phyloP scores from a whole-genome alignment of 64 coral and sea anemone species.

The Montipora sp. region DNA sequence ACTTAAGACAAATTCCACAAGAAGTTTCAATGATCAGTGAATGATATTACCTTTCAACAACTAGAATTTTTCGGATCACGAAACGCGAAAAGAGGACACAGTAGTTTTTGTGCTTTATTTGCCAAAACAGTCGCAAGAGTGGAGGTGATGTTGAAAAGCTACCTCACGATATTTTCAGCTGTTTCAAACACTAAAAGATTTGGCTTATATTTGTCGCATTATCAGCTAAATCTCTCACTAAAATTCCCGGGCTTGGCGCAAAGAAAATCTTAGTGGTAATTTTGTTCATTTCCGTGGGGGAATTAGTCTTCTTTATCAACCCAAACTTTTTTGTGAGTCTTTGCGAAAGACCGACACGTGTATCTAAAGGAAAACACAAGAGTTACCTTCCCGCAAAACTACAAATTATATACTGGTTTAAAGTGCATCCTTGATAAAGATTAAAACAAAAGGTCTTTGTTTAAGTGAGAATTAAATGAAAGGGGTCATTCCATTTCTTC shows the following conservation, averaged over 20 bases:
- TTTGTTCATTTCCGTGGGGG: too few relatives aligned
- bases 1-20: constrained; percentile 17
- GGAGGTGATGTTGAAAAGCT: neutral
- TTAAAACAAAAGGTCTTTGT: constrained; percentile 23
- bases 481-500: neutral
- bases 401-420: neutral
- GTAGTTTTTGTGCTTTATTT: constrained; percentile 10
- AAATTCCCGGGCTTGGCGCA: neutral
- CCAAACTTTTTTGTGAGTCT: neutral
- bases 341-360: neutral
- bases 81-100: neutral
- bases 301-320: neutral
- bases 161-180: neutral
- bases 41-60: neutral
- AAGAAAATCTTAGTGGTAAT: neutral
- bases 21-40: neutral
- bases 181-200: neutral
- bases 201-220: neutral
- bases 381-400: neutral
- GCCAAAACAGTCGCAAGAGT: neutral
- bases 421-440: neutral
- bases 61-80: neutral
- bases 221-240: neutral
- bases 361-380: neutral
- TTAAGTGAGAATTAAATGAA: neutral